Percentiles rank a stretch among this genome's conserved stretches.
phyloP scores from a whole-genome alignment of 2,797 vertebrate species.

The Anguilla pacifica region DNA sequence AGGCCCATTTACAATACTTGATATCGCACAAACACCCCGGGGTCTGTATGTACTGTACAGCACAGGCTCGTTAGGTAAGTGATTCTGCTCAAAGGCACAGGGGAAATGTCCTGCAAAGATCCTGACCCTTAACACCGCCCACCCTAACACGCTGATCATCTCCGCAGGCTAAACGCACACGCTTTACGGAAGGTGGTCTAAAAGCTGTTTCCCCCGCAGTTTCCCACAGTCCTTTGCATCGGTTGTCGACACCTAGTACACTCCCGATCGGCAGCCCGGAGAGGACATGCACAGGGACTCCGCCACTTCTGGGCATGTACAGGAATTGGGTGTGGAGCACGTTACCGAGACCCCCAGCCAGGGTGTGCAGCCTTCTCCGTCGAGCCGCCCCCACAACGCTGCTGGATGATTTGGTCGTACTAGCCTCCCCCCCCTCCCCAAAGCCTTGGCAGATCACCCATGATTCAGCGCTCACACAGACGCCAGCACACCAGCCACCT shows the following conservation, averaged over 20 bases:
- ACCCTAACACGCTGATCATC: constrained; percentile 49
- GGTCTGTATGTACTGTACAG: neutral
- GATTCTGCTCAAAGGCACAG: neutral
- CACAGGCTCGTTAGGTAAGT: constrained; percentile 15
- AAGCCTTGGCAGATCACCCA: neutral
- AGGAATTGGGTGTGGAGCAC: neutral
- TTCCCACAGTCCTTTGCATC: constrained; percentile 16
- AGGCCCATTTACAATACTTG: neutral
- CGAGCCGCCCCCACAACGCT: neutral
- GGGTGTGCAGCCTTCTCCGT: neutral
- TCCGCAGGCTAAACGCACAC: constrained; percentile 37
- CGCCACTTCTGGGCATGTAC: neutral
- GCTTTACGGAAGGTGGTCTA: constrained; percentile 33
- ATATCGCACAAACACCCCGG: neutral
- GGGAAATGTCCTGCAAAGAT: neutral
- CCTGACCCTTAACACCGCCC: constrained; percentile 31
- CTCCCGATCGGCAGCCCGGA: neutral
- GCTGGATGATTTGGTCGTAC: neutral
- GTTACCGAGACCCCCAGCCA: neutral
- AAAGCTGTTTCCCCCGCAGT: constrained; percentile 51
- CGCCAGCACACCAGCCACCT: neutral
- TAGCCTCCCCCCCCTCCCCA: no score
- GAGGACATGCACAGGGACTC: neutral
- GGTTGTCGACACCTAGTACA: no score
- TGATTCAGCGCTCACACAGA: neutral